These are phyloP conservation scores for Pseudococcus viburni DNA, from an alignment of 2,888 invertebrate species.

Conservation along the genomic window DNA sequence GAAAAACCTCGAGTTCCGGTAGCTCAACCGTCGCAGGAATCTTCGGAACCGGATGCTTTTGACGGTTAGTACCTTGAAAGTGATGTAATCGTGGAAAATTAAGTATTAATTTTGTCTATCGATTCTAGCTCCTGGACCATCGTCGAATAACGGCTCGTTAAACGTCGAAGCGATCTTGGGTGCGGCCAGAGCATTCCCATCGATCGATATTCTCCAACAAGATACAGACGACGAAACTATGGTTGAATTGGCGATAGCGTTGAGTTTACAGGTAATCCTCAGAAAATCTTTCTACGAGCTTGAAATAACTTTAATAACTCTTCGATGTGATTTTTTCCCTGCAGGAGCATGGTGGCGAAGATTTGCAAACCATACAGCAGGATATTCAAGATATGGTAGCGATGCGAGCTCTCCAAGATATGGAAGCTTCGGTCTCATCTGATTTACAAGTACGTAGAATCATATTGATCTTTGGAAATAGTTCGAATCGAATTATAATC, in stretches of 20 bases:
- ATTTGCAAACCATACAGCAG: slow-evolving; percentile 74
- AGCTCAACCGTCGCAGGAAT: slow-evolving; percentile 72
- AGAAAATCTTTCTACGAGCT: too few species aligned
- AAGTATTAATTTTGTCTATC: background rate
- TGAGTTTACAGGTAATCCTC: slow-evolving; percentile 81
- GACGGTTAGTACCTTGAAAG: slow-evolving; percentile 71
- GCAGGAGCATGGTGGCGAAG: slow-evolving; percentile 75
- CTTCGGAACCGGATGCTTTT: slow-evolving; percentile 73
- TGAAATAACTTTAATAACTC: too few species aligned
- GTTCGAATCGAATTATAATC: too few species aligned
- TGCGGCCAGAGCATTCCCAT: slow-evolving; percentile 79
- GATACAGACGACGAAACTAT: slow-evolving; percentile 97
- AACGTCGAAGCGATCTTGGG: slow-evolving; percentile 71
- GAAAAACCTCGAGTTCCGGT: slow-evolving; percentile 70
- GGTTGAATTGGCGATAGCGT: slow-evolving; percentile 95
- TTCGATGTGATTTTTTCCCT: background rate
- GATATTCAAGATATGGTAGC: slow-evolving; percentile 71
- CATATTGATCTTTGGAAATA: background rate
- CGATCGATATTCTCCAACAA: slow-evolving; percentile 89
- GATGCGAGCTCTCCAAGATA: slow-evolving; percentile 57
- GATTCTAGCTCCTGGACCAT: slow-evolving; percentile 5
- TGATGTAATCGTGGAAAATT: background rate
- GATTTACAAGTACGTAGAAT: slow-evolving; percentile 50
- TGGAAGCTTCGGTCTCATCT: slow-evolving; percentile 53
- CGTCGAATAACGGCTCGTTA: slow-evolving; percentile 67